A percentile compares a stretch with the other conserved stretches of the same genome.
These are phyloP conservation scores for Platynereis dumerilii DNA, from an alignment of 2,888 invertebrate species.

Conservation along the genomic window DNA sequence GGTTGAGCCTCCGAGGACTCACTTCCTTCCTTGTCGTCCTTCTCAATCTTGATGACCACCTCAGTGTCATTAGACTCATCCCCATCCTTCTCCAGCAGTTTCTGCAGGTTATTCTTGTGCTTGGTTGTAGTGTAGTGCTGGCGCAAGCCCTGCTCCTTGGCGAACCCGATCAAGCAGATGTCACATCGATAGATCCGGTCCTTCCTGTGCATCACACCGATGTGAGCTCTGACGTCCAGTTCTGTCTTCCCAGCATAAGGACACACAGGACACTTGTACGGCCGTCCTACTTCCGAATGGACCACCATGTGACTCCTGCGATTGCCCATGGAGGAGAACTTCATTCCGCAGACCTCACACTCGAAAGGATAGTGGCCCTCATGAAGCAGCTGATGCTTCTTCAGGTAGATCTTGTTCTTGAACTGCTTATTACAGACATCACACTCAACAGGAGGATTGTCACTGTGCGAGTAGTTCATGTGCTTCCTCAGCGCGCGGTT, in stretches of 20 bases:
- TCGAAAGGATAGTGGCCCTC: conserved; percentile 2
- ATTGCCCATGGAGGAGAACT: not conserved
- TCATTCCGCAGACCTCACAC: conserved; percentile 2
- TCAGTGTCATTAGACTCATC: too few species aligned
- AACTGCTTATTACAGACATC: conserved; percentile 3
- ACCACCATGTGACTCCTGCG: conserved; percentile 1
- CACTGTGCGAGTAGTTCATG: not conserved
- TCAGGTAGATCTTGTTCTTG: conserved; percentile 4
- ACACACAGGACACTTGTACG: conserved; percentile 4
- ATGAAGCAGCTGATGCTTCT: conserved; percentile 3
- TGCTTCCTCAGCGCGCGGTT: conserved; percentile 6
- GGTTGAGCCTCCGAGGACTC: too few species aligned
- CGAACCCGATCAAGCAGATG: not conserved
- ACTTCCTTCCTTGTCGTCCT: too few species aligned
- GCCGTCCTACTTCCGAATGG: not conserved
- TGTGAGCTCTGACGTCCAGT: conserved; percentile 4
- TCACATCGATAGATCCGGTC: conserved; percentile 4
- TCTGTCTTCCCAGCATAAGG: conserved; percentile 7
- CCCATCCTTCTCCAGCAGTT: too few species aligned
- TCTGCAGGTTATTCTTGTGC: not conserved
- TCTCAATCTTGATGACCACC: too few species aligned
- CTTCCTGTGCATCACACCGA: conserved; percentile 2
- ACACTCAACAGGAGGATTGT: conserved; percentile 2
- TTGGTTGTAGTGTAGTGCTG: not conserved
- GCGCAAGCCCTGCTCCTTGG: not conserved